Percentiles rank a stretch among this genome's conserved stretches.
phyloP scores from a whole-genome alignment of 2,888 invertebrate species.

The Branchipolynoe longqiensis region DNA sequence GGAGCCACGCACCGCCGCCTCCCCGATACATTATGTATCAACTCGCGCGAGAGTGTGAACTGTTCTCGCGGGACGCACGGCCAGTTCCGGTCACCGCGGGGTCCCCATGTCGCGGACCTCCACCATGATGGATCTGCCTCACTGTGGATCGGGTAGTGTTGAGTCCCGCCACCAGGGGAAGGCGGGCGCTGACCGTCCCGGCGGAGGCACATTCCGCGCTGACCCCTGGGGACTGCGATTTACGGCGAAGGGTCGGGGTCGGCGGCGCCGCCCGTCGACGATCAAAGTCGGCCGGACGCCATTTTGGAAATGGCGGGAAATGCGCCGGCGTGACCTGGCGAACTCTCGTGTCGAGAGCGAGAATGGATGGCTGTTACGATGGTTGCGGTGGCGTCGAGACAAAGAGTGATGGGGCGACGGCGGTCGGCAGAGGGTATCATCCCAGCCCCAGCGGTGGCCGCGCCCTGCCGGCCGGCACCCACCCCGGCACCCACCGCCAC shows the following conservation, averaged over 20 bases:
- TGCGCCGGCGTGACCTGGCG: conserved; percentile 46
- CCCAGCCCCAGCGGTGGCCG: background rate
- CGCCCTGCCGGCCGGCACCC: too few species aligned
- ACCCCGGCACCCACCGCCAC: background rate
- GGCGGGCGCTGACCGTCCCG: conserved; percentile 26
- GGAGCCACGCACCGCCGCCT: background rate
- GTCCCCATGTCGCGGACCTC: conserved; percentile 17
- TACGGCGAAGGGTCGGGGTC: conserved; percentile 26
- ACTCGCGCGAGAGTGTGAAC: conserved; percentile 57
- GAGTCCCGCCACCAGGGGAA: conserved; percentile 31
- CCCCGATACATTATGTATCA: conserved; percentile 50
- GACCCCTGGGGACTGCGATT: conserved; percentile 10
- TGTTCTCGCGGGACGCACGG: conserved; percentile 51
- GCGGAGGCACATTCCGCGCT: background rate
- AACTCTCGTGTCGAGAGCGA: conserved; percentile 18
- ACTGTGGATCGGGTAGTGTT: background rate
- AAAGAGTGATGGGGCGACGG: conserved; percentile 42
- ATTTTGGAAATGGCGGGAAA: conserved; percentile 56
- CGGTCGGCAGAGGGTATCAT: conserved; percentile 25
- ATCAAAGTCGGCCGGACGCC: conserved; percentile 44
- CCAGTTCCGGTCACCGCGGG: conserved; percentile 55
- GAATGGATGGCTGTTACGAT: conserved; percentile 21
- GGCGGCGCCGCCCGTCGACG: conserved; percentile 15
- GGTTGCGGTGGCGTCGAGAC: conserved; percentile 17
- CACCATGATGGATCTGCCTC: conserved; percentile 50